A percentile compares a stretch with the other conserved stretches of the same genome.
These are phyloP conservation scores for Hirundichthys speculiger DNA, from an alignment of 2,113 vertebrate species.

Conservation along the genomic window DNA sequence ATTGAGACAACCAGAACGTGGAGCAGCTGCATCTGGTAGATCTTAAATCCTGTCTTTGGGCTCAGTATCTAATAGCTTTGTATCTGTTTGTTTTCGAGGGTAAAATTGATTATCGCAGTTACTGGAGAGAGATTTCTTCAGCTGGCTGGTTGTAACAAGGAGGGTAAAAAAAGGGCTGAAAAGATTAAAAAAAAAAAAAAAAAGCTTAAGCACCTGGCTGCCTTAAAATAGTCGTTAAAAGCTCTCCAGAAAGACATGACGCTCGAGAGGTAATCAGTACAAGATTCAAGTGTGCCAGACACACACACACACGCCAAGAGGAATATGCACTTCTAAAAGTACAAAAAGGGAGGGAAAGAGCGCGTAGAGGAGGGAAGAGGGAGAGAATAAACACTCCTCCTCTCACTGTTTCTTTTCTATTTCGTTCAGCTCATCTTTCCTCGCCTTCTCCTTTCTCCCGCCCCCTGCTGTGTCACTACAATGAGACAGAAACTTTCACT, in stretches of 20 bases:
- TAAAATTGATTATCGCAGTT: neutral
- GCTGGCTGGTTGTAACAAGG: conserved; percentile 20
- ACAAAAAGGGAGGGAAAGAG: conserved; percentile 75
- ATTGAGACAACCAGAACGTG: no score
- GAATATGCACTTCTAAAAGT: conserved; percentile 38
- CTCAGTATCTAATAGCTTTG: neutral
- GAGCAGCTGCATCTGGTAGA: neutral
- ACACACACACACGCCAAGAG: conserved; percentile 12
- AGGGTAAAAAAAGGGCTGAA: conserved; percentile 68
- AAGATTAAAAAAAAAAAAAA: no score
- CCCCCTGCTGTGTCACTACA: conserved; percentile 60
- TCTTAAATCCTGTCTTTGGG: neutral
- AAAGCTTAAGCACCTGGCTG: conserved; percentile 46
- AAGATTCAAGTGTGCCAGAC: conserved; percentile 72
- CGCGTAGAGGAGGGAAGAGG: conserved; percentile 68
- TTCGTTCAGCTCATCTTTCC: conserved; percentile 10
- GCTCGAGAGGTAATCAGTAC: conserved; percentile 80
- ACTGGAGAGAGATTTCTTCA: conserved; percentile 24
- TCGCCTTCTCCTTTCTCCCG: conserved; percentile 13
- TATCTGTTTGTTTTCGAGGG: neutral
- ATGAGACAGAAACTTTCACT: conserved; percentile 62
- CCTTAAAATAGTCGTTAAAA: conserved; percentile 75
- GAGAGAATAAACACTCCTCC: conserved; percentile 63
- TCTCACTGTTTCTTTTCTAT: conserved; percentile 23
- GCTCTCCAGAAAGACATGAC: conserved; percentile 70